Evolutionary conservation across 2,113 vertebrate genomes (phyloP).

Genomic region (Heterotilapia buettikoferi): DNA sequence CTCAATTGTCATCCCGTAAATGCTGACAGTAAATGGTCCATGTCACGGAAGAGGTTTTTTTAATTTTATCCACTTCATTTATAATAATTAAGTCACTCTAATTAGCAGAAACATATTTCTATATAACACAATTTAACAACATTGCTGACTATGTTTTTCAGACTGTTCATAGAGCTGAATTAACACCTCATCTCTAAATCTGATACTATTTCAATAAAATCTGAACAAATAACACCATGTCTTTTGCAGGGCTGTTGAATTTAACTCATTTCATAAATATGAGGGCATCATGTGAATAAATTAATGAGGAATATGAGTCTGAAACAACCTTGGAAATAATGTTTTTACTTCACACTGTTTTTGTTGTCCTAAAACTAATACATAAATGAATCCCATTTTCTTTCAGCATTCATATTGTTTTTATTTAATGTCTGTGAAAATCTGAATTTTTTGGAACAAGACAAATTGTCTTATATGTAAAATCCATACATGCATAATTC

Average conservation of each 20-base stretch:
- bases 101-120: not conserved
- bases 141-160: not conserved
- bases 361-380: not conserved
- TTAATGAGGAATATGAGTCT: rapidly evolving
- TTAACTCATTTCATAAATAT: not conserved
- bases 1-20: not conserved
- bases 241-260: not conserved
- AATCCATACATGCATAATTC: not conserved
- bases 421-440: not conserved
- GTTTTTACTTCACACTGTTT: not conserved
- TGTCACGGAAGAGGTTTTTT: rapidly evolving
- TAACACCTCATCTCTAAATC: not conserved
- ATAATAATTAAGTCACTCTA: not conserved
- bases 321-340: not conserved
- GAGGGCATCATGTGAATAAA: not conserved
- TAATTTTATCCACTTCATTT: not conserved
- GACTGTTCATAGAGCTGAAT: not conserved
- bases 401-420: not conserved
- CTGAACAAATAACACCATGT: rapidly evolving
- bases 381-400: not conserved
- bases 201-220: not conserved
- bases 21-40: not conserved
- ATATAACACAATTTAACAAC: rapidly evolving
- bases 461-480: not conserved
- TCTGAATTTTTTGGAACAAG: not conserved